Evolutionary conservation across 1,140 invertebrate species (phyloP).

Genomic region (Anastrepha ludens): DNA sequence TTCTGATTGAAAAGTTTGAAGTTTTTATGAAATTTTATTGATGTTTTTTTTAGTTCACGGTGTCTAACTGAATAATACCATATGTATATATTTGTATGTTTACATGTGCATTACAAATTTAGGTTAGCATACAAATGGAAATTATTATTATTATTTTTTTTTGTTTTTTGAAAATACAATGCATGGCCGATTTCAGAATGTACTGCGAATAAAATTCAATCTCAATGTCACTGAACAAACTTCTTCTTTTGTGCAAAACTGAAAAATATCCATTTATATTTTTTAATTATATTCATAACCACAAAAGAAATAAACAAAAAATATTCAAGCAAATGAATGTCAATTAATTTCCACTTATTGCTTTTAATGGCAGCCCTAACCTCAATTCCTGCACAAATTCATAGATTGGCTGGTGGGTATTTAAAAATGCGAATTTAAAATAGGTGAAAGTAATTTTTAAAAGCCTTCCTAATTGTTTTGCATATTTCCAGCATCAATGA

Average conservation of each 20-base stretch:
- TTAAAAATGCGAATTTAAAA: constrained; percentile 29
- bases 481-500: constrained; percentile 25
- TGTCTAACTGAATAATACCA: too few relatives aligned
- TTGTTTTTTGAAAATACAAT: too few relatives aligned
- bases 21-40: too few relatives aligned
- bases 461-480: background rate
- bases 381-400: background rate
- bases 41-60: too few relatives aligned
- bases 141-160: too few relatives aligned
- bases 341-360: constrained; percentile 13
- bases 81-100: background rate
- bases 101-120: background rate
- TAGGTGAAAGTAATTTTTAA: constrained; percentile 20
- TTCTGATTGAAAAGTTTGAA: too few relatives aligned
- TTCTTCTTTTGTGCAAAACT: background rate
- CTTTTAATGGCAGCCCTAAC: background rate
- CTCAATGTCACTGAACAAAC: background rate
- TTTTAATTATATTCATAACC: too few relatives aligned
- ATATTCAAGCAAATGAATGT: background rate
- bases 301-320: too few relatives aligned
- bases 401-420: background rate
- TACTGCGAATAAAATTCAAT: background rate
- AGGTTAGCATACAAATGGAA: background rate
- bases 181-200: too few relatives aligned
- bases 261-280: background rate